Percentiles rank a stretch among this genome's conserved stretches.
Conservation (phyloP, 2,797 vertebrate genomes). For the Choloepus didactylus region DNA sequence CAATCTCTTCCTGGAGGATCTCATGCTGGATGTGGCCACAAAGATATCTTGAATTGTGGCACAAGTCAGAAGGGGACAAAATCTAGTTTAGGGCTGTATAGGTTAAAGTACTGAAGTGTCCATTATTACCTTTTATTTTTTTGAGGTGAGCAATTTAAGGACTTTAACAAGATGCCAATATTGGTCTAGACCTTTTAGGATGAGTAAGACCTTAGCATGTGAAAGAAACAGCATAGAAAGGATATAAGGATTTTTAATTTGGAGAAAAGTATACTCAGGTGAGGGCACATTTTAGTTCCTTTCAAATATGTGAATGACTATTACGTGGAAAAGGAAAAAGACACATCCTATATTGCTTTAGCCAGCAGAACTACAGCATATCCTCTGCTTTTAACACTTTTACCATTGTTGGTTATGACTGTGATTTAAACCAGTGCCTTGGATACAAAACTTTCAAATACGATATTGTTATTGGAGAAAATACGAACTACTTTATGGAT, state of each 20-base stretch:
- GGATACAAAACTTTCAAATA: background rate
- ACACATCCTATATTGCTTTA: background rate
- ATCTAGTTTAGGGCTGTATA: background rate
- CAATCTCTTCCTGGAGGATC: background rate
- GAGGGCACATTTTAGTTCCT: background rate
- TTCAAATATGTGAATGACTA: background rate
- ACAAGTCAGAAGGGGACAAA: background rate
- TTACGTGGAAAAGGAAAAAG: background rate
- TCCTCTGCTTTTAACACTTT: background rate
- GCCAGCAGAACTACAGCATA: background rate
- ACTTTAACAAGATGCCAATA: background rate
- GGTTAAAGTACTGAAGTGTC: background rate
- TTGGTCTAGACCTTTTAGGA: background rate
- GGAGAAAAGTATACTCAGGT: background rate
- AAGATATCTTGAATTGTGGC: background rate
- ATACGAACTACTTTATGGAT: background rate
- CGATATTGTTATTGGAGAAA: background rate
- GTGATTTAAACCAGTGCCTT: background rate
- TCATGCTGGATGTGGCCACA: background rate
- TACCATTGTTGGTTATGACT: background rate
- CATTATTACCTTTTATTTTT: background rate
- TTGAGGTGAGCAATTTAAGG: background rate
- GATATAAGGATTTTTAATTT: background rate
- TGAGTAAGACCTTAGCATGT: background rate
- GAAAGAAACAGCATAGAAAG: background rate